Conservation (phyloP, 2,888 invertebrate genomes). For the Lithophane socia region DNA sequence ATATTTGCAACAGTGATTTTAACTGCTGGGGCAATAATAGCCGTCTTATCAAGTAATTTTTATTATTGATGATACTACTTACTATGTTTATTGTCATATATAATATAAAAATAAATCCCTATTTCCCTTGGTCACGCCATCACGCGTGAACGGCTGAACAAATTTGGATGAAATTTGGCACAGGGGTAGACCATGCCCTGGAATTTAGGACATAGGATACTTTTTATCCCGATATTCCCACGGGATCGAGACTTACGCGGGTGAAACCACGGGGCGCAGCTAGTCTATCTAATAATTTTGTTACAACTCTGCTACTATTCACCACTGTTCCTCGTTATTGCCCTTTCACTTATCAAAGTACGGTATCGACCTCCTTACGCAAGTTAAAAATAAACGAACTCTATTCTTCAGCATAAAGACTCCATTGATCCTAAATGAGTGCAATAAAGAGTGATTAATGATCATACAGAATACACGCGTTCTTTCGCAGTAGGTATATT, state of each 20-base stretch:
- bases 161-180: no score
- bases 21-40: no score
- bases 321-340: slow-evolving; percentile 39
- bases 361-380: slow-evolving; percentile 72
- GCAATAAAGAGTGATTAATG: slow-evolving; percentile 83
- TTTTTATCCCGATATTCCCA: no score
- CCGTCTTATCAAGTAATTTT: no score
- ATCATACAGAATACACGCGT: slow-evolving; percentile 72
- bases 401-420: slow-evolving; percentile 77
- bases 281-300: neutral
- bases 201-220: no score
- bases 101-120: no score
- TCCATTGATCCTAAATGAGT: slow-evolving; percentile 83
- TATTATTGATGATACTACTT: no score
- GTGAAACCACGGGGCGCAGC: no score
- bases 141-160: no score
- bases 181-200: no score
- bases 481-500: slow-evolving; percentile 61
- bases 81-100: neutral
- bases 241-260: no score
- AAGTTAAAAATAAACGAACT: slow-evolving; percentile 78
- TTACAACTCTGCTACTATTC: neutral
- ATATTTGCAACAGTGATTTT: neutral
- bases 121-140: no score
- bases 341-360: slow-evolving; percentile 67